These are phyloP conservation scores for Eretmodus cyanostictus DNA, from an alignment of 2,113 vertebrate species.

Conservation along the genomic window DNA sequence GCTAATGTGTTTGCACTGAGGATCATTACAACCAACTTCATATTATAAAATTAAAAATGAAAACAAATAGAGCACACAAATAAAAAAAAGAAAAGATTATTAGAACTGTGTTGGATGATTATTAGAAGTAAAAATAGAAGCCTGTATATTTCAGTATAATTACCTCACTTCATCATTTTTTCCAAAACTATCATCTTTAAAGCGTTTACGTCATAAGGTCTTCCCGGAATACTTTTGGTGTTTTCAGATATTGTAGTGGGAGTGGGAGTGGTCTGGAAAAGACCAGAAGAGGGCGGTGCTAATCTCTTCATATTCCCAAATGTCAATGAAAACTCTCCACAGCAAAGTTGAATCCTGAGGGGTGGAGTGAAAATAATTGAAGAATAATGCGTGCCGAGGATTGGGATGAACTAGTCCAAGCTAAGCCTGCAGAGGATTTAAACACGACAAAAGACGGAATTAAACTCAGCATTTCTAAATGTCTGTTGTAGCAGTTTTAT, in stretches of 20 bases:
- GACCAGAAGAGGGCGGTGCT: slow-evolving; percentile 33
- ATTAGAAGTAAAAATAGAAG: neutral
- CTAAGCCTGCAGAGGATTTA: neutral
- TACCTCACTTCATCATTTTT: neutral
- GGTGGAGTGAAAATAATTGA: neutral
- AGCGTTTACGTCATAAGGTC: neutral
- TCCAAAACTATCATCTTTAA: neutral
- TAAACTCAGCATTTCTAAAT: neutral
- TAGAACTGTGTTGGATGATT: neutral
- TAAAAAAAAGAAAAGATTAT: neutral
- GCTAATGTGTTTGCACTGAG: neutral
- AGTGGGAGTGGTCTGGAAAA: slow-evolving; percentile 16
- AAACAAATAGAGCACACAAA: neutral
- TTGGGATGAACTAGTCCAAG: neutral
- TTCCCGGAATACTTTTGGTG: neutral
- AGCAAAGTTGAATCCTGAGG: neutral
- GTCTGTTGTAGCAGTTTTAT: neutral
- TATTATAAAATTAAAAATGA: neutral
- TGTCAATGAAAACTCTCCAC: slow-evolving; percentile 39
- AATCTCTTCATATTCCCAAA: slow-evolving; percentile 29
- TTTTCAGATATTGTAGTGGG: neutral
- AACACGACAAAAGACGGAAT: neutral
- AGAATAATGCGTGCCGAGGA: neutral
- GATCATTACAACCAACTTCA: neutral
- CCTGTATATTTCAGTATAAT: neutral